Base-by-base conservation (phyloP, 64 coral and sea anemone genomes). In the Pocillopora verrucosa region DNA sequence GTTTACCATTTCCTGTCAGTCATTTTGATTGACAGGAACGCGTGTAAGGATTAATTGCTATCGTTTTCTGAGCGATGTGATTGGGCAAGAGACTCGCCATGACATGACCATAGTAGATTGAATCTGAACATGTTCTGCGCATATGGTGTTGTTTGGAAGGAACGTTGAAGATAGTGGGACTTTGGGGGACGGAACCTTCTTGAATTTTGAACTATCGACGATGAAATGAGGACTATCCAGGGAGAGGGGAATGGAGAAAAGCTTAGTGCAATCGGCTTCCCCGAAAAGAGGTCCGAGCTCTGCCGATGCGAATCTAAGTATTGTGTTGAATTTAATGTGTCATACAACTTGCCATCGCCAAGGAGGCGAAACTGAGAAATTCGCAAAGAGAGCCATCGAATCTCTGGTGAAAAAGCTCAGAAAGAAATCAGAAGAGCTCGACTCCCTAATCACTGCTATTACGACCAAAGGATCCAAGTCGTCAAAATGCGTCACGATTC, bases 271-370 rank as follows among this genome's bases (percentile, higher is more conserved):
- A 75, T 94, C 95, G 88, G 91, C 88, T 80, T 89, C 92, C 70
- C 95, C 94, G 86, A 98, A 98, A 80, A 94, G 92, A 92, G 92
- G 85, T 26, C 95, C 92, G 13, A 92, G 88, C 34, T 94, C 95
- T 76, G 94, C 95, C 76, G 95, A 98, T 94, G 95, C 95, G 89
- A 98, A 98, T 72, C 76, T 98, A 61, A 98, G 95, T 80, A 98
- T 98, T 78, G 95, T 98, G 30, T 80, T 98, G 59, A 98, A 93
- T 78, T 51, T 98, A 24, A 94, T 98, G 95, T 98, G 95, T 87
- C 95, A 98, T 92, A 98, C 95, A 85, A 98, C 95, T 89, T 98
- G 95, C 79, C 95, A 94, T 86, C 92, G 95, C 34, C 95, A 98
- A 92, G 95, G 95, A 87, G 95, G 95, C 91, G 95, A 98, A 86